A percentile compares a stretch with the other conserved stretches of the same genome.
Conservation (phyloP, 2,888 invertebrate species). For the Hololepta plana region DNA sequence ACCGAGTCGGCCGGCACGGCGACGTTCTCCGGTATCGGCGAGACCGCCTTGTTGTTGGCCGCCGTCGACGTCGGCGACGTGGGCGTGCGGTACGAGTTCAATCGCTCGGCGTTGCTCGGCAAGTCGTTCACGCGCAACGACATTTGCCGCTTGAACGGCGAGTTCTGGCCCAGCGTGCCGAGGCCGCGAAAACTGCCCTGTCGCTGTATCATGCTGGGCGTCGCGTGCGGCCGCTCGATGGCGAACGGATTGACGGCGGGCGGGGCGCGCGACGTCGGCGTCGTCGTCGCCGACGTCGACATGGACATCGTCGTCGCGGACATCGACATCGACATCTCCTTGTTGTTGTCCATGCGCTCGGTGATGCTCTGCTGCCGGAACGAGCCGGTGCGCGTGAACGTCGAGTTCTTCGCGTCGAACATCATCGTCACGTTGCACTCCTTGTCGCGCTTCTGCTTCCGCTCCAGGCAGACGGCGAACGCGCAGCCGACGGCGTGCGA, state of each 20-base stretch:
- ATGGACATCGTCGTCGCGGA: slow-evolving; percentile 30
- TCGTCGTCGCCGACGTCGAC: slow-evolving; percentile 19
- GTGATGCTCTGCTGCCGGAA: slow-evolving; percentile 74
- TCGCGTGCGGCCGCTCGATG: slow-evolving; percentile 90
- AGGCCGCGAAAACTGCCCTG: slow-evolving; percentile 92
- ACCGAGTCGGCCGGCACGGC: slow-evolving; percentile 50
- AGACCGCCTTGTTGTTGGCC: slow-evolving; percentile 31
- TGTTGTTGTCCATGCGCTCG: slow-evolving; percentile 34
- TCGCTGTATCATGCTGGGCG: slow-evolving; percentile 81
- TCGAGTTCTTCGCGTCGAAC: slow-evolving; percentile 74
- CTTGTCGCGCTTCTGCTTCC: slow-evolving; percentile 93
- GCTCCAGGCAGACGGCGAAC: slow-evolving; percentile 93
- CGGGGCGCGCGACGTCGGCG: slow-evolving; percentile 28
- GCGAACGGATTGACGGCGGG: slow-evolving; percentile 75
- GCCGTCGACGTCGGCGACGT: slow-evolving; percentile 7
- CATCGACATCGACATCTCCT: slow-evolving; percentile 12
- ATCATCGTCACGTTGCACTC: slow-evolving; percentile 90
- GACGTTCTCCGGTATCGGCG: slow-evolving; percentile 66
- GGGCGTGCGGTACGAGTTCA: slow-evolving; percentile 22
- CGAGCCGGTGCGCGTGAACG: slow-evolving; percentile 80
- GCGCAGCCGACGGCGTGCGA: slow-evolving; percentile 99
- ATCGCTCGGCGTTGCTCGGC: slow-evolving; percentile 84
- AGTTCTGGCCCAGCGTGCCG: slow-evolving; percentile 56
- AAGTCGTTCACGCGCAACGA: slow-evolving; percentile 87
- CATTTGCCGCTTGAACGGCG: slow-evolving; percentile 91